Evolutionary conservation across 1,140 invertebrate species (phyloP).

Genomic region (Dreissena polymorpha): DNA sequence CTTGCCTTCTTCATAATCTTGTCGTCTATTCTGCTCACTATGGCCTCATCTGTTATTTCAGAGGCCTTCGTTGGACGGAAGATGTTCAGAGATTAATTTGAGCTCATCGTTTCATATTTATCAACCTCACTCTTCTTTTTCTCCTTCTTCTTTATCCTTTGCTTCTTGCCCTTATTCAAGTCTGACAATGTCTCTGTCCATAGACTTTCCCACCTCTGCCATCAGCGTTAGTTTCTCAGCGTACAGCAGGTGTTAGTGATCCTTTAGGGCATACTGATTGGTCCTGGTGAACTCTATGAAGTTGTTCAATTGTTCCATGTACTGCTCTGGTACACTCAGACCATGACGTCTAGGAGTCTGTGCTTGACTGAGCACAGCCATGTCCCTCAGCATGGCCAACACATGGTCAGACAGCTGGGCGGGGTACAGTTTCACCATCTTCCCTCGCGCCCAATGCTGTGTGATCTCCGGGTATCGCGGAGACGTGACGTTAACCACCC

Average conservation of each 20-base stretch:
- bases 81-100: too few species aligned
- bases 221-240: conserved; percentile 60
- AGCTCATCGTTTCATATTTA: too few species aligned
- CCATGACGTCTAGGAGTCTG: conserved; percentile 53
- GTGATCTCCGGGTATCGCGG: conserved; percentile 59
- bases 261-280: conserved; percentile 63
- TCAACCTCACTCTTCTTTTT: too few species aligned
- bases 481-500: conserved; percentile 65
- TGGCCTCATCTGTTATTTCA: too few species aligned
- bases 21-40: too few species aligned
- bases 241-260: conserved; percentile 61
- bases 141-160: too few species aligned
- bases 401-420: conserved; percentile 62
- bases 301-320: conserved; percentile 71
- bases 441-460: conserved; percentile 18
- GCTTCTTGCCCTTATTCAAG: conserved; percentile 64
- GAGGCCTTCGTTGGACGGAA: too few species aligned
- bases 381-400: conserved; percentile 65
- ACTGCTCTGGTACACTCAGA: conserved; percentile 66
- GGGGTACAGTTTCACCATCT: conserved; percentile 41
- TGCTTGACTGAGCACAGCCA: conserved; percentile 57
- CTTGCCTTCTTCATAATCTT: too few species aligned
- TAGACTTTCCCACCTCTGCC: conserved; percentile 63
- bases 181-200: conserved; percentile 62
- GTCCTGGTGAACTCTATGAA: conserved; percentile 69